Evolutionary conservation across 2,888 invertebrate genomes (phyloP).

Genomic region (Glaucopsyche alexis): DNA sequence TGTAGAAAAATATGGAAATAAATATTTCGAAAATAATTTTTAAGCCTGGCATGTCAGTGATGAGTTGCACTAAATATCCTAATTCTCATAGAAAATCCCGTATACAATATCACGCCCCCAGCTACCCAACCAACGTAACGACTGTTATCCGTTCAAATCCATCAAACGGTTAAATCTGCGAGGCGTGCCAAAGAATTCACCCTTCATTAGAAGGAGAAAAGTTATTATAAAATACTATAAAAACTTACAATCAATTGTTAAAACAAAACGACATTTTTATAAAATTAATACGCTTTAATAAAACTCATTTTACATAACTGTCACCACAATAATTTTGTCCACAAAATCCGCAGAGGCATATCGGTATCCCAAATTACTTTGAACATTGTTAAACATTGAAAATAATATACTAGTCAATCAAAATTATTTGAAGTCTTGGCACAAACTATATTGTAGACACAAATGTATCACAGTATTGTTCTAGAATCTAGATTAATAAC

Average conservation of each 20-base stretch:
- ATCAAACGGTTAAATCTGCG: slow-evolving; percentile 1
- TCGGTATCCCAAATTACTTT: neutral
- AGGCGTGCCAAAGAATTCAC: slow-evolving; percentile 7
- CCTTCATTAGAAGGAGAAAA: too few relatives aligned
- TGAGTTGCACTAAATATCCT: neutral
- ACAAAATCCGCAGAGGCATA: neutral
- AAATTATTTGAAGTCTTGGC: neutral
- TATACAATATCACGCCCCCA: neutral
- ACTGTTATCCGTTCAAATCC: neutral
- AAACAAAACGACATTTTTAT: too few relatives aligned
- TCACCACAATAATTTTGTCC: too few relatives aligned
- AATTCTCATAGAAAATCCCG: neutral
- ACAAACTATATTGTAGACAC: neutral
- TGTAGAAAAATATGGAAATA: too few relatives aligned
- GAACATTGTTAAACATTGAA: neutral
- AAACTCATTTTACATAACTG: too few relatives aligned
- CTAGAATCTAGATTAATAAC: slow-evolving; percentile 31
- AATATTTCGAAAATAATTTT: neutral
- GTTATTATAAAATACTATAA: too few relatives aligned
- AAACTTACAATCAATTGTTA: too few relatives aligned
- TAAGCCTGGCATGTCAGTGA: neutral
- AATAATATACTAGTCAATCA: neutral
- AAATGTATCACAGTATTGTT: slow-evolving; percentile 10
- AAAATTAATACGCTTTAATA: too few relatives aligned
- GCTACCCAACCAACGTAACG: neutral